These are phyloP conservation scores for Drosophila borealis DNA, from an alignment of 2,888 invertebrate species.

Conservation along the genomic window DNA sequence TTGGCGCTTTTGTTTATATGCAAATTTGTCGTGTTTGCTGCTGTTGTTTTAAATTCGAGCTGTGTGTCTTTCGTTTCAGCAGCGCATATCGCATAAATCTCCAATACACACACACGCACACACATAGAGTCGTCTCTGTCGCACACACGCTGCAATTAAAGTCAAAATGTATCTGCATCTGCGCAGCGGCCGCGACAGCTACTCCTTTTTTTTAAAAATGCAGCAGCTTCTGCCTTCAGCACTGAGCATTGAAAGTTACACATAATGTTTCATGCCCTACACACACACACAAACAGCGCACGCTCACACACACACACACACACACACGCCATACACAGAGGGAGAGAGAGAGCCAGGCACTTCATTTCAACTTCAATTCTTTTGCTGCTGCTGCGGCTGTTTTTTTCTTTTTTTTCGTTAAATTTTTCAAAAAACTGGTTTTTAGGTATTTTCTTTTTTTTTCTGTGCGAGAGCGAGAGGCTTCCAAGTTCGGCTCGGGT, in stretches of 20 bases:
- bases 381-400: slow-evolving; percentile 36
- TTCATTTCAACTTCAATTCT: slow-evolving; percentile 76
- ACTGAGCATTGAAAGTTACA: slow-evolving; percentile 72
- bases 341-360: slow-evolving; percentile 45
- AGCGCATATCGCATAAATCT: slow-evolving; percentile 53
- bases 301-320: slow-evolving; percentile 19
- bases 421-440: slow-evolving; percentile 81
- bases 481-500: slow-evolving; percentile 44
- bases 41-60: slow-evolving; percentile 43
- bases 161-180: slow-evolving; percentile 74
- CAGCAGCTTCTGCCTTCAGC: slow-evolving; percentile 76
- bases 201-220: slow-evolving; percentile 73
- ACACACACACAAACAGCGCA: slow-evolving; percentile 24
- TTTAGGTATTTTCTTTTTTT: slow-evolving; percentile 80
- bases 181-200: slow-evolving; percentile 62
- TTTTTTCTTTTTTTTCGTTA: slow-evolving; percentile 70
- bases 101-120: slow-evolving; percentile 21
- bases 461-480: slow-evolving; percentile 32
- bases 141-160: slow-evolving; percentile 67
- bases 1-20: slow-evolving; percentile 74
- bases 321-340: slow-evolving; percentile 16
- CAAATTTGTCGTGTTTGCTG: slow-evolving; percentile 65
- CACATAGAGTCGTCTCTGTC: slow-evolving; percentile 67
- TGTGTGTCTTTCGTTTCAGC: slow-evolving; percentile 66
- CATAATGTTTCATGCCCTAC: slow-evolving; percentile 54